Base-by-base conservation (phyloP, 1,140 invertebrate species). In the Drosophila baimaii region DNA sequence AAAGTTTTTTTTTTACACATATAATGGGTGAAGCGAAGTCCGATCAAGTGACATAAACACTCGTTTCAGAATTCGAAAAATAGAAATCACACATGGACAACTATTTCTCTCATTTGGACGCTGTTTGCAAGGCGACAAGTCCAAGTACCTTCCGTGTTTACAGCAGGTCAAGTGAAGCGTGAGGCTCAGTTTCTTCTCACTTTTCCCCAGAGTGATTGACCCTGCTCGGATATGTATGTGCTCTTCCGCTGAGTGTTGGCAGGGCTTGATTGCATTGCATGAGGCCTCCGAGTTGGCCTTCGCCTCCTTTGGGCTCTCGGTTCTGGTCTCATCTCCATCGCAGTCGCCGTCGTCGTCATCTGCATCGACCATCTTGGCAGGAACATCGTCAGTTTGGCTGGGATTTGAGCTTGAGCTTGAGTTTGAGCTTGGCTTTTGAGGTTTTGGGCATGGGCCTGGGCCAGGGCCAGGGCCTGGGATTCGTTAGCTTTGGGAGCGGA, bases 281-380 rank as follows among this genome's bases (percentile, higher is more conserved):
- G 78, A 69, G 62, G 47, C 68, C 43, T 47, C 39, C 17, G 17
- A 51, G 13, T 25, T 9, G 44, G 62, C 57, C 74, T 59, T 79
- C 51, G 70, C 64, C 79, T 76, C 62, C 61, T 33, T 21, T 39
- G 47, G 57, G 41, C 23, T 23, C 29, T 56, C 68, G 43, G 46
- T 43, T 49, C 43, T 52, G 35, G 25, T 27, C 74, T 52, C 39
- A 43, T 58, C 56, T 63, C 33, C 80, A 58, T 43, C 74, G 41
- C 19, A 43, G 19, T 75, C 71, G 15, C 25, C 49, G 27, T 75
- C 73, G 49, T 73, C 69, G 49, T 73, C 59, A 58, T 68, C 47
- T 47, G 39, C 74, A 76, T 89, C 83, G 84, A 89, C 84, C 84
- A 89, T 88, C 80, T 85, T 85, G 83, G 81, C 78, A 78, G 72